Evolutionary conservation across 2,797 vertebrate species (phyloP).

Genomic region (Enteromius mattozi): DNA sequence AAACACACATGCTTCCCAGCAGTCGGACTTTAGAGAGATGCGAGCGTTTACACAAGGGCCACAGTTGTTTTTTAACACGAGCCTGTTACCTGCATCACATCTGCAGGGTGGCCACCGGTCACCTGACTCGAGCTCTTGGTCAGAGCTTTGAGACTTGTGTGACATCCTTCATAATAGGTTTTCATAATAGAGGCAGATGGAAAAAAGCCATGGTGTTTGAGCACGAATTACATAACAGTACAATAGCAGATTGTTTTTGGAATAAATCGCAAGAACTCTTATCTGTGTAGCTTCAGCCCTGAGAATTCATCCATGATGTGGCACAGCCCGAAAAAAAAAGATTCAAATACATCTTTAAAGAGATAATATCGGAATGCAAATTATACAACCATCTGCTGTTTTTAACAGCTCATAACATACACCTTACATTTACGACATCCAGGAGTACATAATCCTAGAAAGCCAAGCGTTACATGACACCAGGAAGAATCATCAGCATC

Average conservation of each 20-base stretch:
- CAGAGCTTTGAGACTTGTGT: slow-evolving; percentile 62
- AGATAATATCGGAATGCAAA: slow-evolving; percentile 59
- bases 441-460: slow-evolving; percentile 63
- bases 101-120: slow-evolving; percentile 70
- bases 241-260: slow-evolving; percentile 28
- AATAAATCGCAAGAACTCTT: slow-evolving; percentile 2
- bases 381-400: slow-evolving; percentile 59
- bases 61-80: slow-evolving; percentile 80
- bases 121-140: slow-evolving; percentile 64
- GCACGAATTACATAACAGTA: slow-evolving; percentile 29
- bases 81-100: slow-evolving; percentile 80
- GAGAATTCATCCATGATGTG: slow-evolving; percentile 31
- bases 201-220: neutral
- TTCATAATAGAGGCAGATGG: neutral
- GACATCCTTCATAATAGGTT: slow-evolving; percentile 43
- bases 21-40: slow-evolving; percentile 72
- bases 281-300: slow-evolving; percentile 19
- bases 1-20: slow-evolving; percentile 64
- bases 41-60: slow-evolving; percentile 78
- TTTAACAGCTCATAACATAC: slow-evolving; percentile 62
- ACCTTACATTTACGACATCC: slow-evolving; percentile 72
- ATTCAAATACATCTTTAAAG: slow-evolving; percentile 40
- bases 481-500: slow-evolving; percentile 63
- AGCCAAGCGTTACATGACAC: slow-evolving; percentile 66
- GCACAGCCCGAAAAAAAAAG: slow-evolving; percentile 43